Conservation (phyloP, 2,113 vertebrate species). For the Egretta garzetta region DNA sequence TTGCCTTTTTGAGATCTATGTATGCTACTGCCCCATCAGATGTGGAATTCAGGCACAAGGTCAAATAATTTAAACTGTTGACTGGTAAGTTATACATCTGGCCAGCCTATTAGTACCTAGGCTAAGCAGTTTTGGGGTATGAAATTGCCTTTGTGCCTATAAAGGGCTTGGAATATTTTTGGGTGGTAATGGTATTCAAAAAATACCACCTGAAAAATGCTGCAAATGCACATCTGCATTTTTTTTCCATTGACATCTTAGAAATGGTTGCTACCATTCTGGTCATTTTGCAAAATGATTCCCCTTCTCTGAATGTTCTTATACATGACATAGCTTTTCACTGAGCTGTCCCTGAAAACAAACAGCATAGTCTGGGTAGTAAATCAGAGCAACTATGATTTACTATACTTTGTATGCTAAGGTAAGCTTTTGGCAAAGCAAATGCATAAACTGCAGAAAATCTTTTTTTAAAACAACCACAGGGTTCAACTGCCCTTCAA, state of each 20-base stretch:
- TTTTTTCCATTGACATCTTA: neutral
- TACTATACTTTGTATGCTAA: conserved; percentile 68
- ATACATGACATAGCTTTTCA: conserved; percentile 14
- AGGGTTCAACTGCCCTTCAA: conserved; percentile 62
- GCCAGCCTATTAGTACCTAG: neutral
- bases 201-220: neutral
- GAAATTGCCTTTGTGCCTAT: neutral
- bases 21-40: neutral
- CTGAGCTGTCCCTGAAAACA: conserved; percentile 46
- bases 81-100: neutral
- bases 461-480: conserved; percentile 46
- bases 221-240: neutral
- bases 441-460: conserved; percentile 69
- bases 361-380: conserved; percentile 31
- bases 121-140: neutral
- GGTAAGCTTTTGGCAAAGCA: conserved; percentile 74
- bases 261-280: neutral
- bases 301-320: neutral
- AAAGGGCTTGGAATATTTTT: neutral
- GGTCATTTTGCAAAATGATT: neutral
- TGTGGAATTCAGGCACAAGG: neutral
- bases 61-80: neutral
- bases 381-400: conserved; percentile 68
- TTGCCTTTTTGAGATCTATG: neutral
- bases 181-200: neutral